These are phyloP conservation scores for Dendroctonus valens DNA, from an alignment of 1,140 invertebrate species.

Conservation along the genomic window DNA sequence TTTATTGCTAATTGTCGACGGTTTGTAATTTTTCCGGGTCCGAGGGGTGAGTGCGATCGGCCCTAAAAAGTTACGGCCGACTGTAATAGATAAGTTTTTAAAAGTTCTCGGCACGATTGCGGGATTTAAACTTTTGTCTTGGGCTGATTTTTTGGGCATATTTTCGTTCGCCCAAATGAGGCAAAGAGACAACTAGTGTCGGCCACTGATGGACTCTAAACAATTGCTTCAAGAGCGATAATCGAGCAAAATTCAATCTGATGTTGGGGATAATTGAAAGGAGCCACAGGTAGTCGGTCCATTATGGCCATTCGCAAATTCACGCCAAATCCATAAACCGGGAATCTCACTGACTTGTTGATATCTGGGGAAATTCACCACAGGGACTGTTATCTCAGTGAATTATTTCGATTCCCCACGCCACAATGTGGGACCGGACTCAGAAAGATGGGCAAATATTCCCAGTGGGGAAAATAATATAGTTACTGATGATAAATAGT, in stretches of 20 bases:
- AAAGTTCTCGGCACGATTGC: slow-evolving; percentile 4
- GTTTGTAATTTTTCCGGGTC: slow-evolving; percentile 36
- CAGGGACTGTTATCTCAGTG: slow-evolving; percentile 14
- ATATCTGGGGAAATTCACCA: slow-evolving; percentile 13
- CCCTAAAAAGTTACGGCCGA: slow-evolving; percentile 21
- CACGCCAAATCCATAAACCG: slow-evolving; percentile 35
- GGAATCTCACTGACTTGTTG: slow-evolving; percentile 35
- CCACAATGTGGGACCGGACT: not conserved
- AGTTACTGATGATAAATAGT: no score
- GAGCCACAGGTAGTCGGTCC: slow-evolving; percentile 38
- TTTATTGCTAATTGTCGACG: slow-evolving; percentile 48
- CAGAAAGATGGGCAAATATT: not conserved
- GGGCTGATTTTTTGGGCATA: no score
- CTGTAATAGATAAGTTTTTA: slow-evolving; percentile 20
- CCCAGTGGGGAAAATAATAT: no score
- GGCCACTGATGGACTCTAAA: not conserved
- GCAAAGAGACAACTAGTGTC: not conserved
- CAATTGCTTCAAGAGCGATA: not conserved
- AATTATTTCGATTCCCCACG: slow-evolving; percentile 24
- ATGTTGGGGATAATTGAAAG: slow-evolving; percentile 10
- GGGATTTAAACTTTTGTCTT: not conserved
- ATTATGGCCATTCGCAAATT: slow-evolving; percentile 37
- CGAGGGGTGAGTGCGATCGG: slow-evolving; percentile 5
- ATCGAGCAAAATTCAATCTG: slow-evolving; percentile 18
- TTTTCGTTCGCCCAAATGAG: no score